Conservation (phyloP, 2,888 invertebrate species). For the Choreutis nemorana region DNA sequence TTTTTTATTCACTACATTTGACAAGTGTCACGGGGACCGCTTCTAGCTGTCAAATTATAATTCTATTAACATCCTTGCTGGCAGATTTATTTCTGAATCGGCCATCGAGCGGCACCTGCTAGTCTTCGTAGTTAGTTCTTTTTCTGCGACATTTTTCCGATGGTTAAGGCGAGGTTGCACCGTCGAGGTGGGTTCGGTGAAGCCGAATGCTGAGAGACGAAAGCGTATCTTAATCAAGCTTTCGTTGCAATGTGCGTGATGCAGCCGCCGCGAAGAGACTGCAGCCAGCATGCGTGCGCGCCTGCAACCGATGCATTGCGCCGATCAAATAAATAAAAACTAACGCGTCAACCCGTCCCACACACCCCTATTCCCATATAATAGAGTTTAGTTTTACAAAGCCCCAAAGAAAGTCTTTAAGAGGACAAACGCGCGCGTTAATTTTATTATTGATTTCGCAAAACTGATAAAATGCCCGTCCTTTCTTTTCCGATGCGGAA, state of each 20-base stretch:
- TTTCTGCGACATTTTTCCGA: no score
- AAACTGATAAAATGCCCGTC: constrained; percentile 22
- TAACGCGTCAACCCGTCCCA: constrained; percentile 18
- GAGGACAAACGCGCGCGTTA: constrained; percentile 35
- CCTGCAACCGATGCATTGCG: constrained; percentile 43
- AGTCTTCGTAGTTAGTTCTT: no score
- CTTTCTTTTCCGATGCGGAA: constrained; percentile 15
- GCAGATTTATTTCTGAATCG: no score
- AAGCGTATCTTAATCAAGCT: constrained; percentile 16
- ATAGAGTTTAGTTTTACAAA: constrained; percentile 3
- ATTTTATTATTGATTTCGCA: constrained; percentile 31
- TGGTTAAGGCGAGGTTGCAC: constrained; percentile 23
- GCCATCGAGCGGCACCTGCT: no score
- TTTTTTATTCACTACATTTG: constrained; percentile 35
- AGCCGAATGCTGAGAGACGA: constrained; percentile 12
- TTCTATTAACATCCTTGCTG: no score
- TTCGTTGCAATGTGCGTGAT: constrained; percentile 39
- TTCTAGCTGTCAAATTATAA: no score
- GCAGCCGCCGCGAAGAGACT: constrained; percentile 51
- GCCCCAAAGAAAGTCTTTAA: no score
- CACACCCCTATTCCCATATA: no score
- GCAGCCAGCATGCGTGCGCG: constrained; percentile 44
- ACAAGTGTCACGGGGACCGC: constrained; percentile 42
- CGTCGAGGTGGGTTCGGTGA: constrained; percentile 13
- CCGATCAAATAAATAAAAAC: constrained; percentile 60